Conservation (phyloP, 2,797 vertebrate genomes). For the Iguana delicatissima region DNA sequence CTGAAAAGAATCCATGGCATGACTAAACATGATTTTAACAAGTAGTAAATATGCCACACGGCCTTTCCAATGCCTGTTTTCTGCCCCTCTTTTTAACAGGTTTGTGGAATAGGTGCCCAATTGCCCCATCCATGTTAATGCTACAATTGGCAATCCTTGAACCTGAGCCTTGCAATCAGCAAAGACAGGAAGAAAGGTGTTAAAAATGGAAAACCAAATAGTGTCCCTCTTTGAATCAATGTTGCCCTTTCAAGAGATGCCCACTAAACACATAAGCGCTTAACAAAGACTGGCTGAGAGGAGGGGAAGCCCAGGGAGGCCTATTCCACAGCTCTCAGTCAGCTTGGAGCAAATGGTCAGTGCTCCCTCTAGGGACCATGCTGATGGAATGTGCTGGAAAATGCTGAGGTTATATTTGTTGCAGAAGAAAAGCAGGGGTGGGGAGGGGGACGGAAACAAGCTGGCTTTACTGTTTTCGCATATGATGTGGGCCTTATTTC, state of each 20-base stretch:
- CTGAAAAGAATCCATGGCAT: neutral
- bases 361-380: conserved; percentile 1
- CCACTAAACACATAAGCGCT: neutral
- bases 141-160: neutral
- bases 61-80: neutral
- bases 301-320: neutral
- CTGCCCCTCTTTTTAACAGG: neutral
- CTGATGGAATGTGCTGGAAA: conserved; percentile 12
- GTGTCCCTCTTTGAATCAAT: neutral
- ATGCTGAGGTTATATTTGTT: neutral
- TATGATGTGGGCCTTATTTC: neutral
- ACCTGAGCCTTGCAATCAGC: neutral
- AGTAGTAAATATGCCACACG: neutral
- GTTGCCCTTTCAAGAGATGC: neutral
- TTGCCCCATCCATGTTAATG: neutral
- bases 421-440: neutral
- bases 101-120: neutral
- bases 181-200: neutral
- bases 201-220: no score
- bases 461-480: neutral
- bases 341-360: conserved; percentile 12
- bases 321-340: neutral
- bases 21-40: neutral
- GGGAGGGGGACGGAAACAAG: neutral
- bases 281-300: neutral